These are phyloP conservation scores for Drosophila merina DNA, from an alignment of 2,888 invertebrate species.

Conservation along the genomic window DNA sequence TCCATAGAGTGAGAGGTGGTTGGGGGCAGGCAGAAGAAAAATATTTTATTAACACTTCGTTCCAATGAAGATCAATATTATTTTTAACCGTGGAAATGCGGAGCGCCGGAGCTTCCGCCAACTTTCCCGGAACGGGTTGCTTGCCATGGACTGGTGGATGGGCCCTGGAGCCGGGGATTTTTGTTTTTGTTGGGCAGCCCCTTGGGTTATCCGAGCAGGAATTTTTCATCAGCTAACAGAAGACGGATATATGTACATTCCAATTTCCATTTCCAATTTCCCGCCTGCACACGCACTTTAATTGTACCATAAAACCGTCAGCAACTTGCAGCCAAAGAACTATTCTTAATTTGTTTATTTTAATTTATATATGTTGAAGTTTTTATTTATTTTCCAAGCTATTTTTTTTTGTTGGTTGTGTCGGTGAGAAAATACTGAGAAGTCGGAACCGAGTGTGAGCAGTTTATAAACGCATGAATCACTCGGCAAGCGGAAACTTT, in stretches of 20 bases:
- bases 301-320: conserved; percentile 75
- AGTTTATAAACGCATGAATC: conserved; percentile 51
- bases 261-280: conserved; percentile 47
- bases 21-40: conserved; percentile 42
- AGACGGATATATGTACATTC: conserved; percentile 65
- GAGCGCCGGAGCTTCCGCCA: conserved; percentile 54
- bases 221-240: conserved; percentile 62
- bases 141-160: not conserved
- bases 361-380: conserved; percentile 77
- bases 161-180: not conserved
- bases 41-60: conserved; percentile 76
- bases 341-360: conserved; percentile 72
- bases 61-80: conserved; percentile 77
- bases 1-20: conserved; percentile 19
- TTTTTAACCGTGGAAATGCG: conserved; percentile 63
- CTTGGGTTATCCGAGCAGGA: conserved; percentile 38
- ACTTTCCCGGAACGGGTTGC: conserved; percentile 50
- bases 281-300: conserved; percentile 47
- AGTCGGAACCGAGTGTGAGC: conserved; percentile 12
- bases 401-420: conserved; percentile 23
- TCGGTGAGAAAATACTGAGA: conserved; percentile 12
- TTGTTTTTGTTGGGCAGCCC: conserved; percentile 7
- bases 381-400: conserved; percentile 66
- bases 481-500: conserved; percentile 47
- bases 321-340: conserved; percentile 52